Percentiles rank a stretch among this genome's conserved stretches.
These are phyloP conservation scores for Bathynomus jamesi DNA, from an alignment of 1,140 invertebrate genomes.

Conservation along the genomic window DNA sequence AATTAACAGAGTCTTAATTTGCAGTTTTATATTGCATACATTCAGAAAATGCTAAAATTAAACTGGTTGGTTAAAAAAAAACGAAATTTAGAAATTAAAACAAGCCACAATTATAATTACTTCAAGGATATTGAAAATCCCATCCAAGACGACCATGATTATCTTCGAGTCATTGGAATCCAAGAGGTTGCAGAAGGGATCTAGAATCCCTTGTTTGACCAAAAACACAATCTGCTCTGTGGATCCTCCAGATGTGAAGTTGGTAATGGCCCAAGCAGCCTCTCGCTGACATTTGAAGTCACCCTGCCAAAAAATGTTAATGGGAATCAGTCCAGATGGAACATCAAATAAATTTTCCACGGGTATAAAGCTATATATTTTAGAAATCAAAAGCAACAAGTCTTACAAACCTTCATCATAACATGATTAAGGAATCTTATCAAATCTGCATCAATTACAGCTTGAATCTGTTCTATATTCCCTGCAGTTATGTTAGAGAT, in stretches of 20 bases:
- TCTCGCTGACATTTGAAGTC: constrained; percentile 71
- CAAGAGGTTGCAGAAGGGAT: constrained; percentile 50
- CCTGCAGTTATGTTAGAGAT: constrained; percentile 75
- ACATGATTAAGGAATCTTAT: constrained; percentile 62
- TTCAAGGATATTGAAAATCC: constrained; percentile 54
- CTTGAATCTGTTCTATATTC: constrained; percentile 63
- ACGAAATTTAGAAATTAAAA: not conserved
- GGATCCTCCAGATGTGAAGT: constrained; percentile 65
- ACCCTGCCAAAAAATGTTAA: constrained; percentile 50
- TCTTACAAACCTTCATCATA: constrained; percentile 48
- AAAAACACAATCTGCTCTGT: constrained; percentile 58
- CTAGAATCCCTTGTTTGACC: constrained; percentile 51
- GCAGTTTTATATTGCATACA: too few species aligned
- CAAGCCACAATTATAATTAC: constrained; percentile 32
- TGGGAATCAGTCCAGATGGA: too few species aligned
- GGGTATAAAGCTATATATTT: too few species aligned
- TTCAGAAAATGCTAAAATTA: too few species aligned
- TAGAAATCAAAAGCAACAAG: too few species aligned
- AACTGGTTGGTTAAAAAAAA: too few species aligned
- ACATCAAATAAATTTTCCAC: too few species aligned
- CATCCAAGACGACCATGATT: constrained; percentile 56
- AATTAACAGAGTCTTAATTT: too few species aligned
- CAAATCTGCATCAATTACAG: constrained; percentile 61
- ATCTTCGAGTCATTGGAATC: constrained; percentile 52
- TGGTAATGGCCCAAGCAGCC: constrained; percentile 71